Conservation (phyloP, 2,888 invertebrate species). For the Drosophila niveifrons region DNA sequence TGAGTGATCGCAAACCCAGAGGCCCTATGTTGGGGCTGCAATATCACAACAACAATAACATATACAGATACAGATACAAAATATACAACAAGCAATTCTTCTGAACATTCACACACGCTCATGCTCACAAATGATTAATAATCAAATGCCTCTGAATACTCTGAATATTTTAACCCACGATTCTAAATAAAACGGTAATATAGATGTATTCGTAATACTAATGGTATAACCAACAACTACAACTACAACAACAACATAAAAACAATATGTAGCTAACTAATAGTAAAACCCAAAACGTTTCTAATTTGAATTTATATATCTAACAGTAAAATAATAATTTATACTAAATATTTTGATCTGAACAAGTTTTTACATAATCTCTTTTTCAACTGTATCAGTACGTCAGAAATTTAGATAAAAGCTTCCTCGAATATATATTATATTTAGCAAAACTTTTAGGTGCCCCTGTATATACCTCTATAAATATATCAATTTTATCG, state of each 20-base stretch:
- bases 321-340: slow-evolving; percentile 73
- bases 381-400: slow-evolving; percentile 25
- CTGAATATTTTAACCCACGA: slow-evolving; percentile 73
- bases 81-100: slow-evolving; percentile 67
- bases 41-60: slow-evolving; percentile 45
- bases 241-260: slow-evolving; percentile 50
- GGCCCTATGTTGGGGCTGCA: slow-evolving; percentile 19
- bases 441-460: slow-evolving; percentile 45
- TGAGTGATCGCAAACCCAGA: slow-evolving; percentile 20
- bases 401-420: slow-evolving; percentile 49
- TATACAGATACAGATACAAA: slow-evolving; percentile 58
- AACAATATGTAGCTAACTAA: slow-evolving; percentile 78
- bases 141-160: slow-evolving; percentile 73
- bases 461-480: slow-evolving; percentile 65
- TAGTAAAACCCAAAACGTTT: slow-evolving; percentile 68
- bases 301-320: slow-evolving; percentile 67
- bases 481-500: slow-evolving; percentile 31
- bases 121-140: slow-evolving; percentile 85
- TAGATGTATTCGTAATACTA: slow-evolving; percentile 70
- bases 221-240: slow-evolving; percentile 62
- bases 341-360: slow-evolving; percentile 56
- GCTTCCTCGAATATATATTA: slow-evolving; percentile 44
- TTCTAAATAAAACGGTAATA: slow-evolving; percentile 71
- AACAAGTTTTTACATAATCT: slow-evolving; percentile 34
- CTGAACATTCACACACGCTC: slow-evolving; percentile 86